Percentiles rank a stretch among this genome's conserved stretches.
phyloP scores from a whole-genome alignment of 1,140 invertebrate genomes.

The Galendromus occidentalis region DNA sequence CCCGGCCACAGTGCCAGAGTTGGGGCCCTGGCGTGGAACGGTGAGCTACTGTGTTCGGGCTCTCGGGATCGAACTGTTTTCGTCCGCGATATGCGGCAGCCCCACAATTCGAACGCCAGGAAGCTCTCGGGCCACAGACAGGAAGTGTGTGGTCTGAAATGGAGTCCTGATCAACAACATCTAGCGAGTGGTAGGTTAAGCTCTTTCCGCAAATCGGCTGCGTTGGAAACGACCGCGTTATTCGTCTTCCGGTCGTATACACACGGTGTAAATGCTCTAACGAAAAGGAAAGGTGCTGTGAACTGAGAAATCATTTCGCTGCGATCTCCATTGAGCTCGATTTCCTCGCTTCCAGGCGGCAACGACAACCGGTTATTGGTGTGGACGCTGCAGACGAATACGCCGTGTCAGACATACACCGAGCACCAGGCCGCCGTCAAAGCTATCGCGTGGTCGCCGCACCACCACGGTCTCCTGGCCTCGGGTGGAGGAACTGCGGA shows the following conservation, averaged over 20 bases:
- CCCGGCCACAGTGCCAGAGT: slow-evolving; percentile 69
- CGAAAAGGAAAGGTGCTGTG: no score
- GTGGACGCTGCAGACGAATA: slow-evolving; percentile 76
- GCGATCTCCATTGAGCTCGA: no score
- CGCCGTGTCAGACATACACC: slow-evolving; percentile 84
- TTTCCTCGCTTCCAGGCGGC: slow-evolving; percentile 46
- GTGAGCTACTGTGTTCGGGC: slow-evolving; percentile 85
- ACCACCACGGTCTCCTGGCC: slow-evolving; percentile 91
- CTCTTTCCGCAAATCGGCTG: no score
- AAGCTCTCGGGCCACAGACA: slow-evolving; percentile 77
- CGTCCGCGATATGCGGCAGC: slow-evolving; percentile 77
- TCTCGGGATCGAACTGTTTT: slow-evolving; percentile 82
- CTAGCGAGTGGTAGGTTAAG: slow-evolving; percentile 46
- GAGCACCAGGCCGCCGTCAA: slow-evolving; percentile 96
- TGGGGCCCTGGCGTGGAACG: slow-evolving; percentile 93
- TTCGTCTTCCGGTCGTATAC: no score
- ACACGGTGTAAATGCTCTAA: no score
- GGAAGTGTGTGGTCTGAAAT: slow-evolving; percentile 93
- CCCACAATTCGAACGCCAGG: slow-evolving; percentile 40
- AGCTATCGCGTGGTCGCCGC: slow-evolving; percentile 98
- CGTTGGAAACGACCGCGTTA: no score
- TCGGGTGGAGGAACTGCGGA: slow-evolving; percentile 97
- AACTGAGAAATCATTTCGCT: no score
- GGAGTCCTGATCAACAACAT: slow-evolving; percentile 97
- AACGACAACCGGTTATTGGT: slow-evolving; percentile 97